Percentiles rank a stretch among this genome's conserved stretches.
These are phyloP conservation scores for Pteruthius melanotis DNA, from an alignment of 2,113 vertebrate genomes.

Conservation along the genomic window DNA sequence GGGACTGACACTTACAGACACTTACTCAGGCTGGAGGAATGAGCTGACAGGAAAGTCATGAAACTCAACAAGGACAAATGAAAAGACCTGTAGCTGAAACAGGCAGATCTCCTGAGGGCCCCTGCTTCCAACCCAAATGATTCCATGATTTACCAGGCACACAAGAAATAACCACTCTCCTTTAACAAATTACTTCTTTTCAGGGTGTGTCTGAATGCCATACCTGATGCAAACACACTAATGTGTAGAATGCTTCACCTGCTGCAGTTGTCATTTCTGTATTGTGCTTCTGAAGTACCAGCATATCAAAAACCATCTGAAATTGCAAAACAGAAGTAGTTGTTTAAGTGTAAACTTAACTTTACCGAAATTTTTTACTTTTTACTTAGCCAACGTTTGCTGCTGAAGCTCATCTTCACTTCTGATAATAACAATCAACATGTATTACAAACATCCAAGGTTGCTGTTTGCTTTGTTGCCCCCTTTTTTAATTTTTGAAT, in stretches of 20 bases:
- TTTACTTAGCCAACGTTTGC: neutral
- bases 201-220: neutral
- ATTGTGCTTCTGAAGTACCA: constrained; percentile 98
- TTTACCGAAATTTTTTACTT: neutral
- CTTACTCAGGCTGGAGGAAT: neutral
- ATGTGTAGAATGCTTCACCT: constrained; percentile 95
- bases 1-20: neutral
- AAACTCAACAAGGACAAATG: neutral
- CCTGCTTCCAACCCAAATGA: neutral
- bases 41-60: neutral
- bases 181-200: neutral
- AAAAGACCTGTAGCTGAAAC: neutral
- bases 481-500: neutral
- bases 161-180: neutral
- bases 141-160: neutral
- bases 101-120: neutral
- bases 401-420: neutral
- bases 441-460: neutral
- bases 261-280: constrained; percentile 96
- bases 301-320: constrained; percentile 99
- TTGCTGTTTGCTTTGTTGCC: neutral
- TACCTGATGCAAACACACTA: constrained; percentile 96
- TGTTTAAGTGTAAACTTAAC: neutral
- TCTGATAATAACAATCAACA: neutral
- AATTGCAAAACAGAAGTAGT: constrained; percentile 19